A percentile compares a stretch with the other conserved stretches of the same genome.
Conservation (phyloP, 2,113 vertebrate genomes). For the Hepsetus odoe region DNA sequence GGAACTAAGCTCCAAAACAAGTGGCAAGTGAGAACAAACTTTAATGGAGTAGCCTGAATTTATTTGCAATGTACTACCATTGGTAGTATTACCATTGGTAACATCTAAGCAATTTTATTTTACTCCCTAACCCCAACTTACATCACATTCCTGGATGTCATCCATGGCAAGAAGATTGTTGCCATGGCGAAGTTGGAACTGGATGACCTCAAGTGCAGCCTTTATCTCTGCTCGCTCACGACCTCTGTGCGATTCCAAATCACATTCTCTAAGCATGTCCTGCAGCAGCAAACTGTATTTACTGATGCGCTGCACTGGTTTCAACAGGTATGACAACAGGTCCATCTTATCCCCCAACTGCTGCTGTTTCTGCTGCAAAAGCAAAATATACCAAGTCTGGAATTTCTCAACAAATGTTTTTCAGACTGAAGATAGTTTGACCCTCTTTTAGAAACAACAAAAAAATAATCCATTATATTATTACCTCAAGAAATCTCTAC, state of each 20-base stretch:
- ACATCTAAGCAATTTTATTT: background rate
- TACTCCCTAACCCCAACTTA: slow-evolving; percentile 55
- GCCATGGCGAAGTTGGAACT: slow-evolving; percentile 77
- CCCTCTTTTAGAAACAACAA: background rate
- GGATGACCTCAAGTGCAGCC: slow-evolving; percentile 72
- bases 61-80: background rate
- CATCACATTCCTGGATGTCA: slow-evolving; percentile 77
- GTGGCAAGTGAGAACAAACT: background rate
- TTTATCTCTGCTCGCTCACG: slow-evolving; percentile 70
- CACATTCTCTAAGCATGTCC: slow-evolving; percentile 73
- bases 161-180: slow-evolving; percentile 81
- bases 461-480: background rate
- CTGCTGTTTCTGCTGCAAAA: slow-evolving; percentile 73
- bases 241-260: slow-evolving; percentile 31
- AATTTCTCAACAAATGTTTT: background rate
- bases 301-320: slow-evolving; percentile 80
- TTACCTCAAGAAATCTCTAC: background rate
- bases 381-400: background rate
- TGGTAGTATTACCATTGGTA: too few relatives aligned
- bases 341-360: slow-evolving; percentile 76
- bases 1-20: background rate
- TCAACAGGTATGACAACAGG: slow-evolving; percentile 77
- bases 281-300: slow-evolving; percentile 80
- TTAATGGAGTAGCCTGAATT: background rate
- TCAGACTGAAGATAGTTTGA: background rate